Percentiles rank a stretch among this genome's conserved stretches.
Evolutionary conservation across 2,113 vertebrate species (phyloP).

Genomic region (Nibea coibor): DNA sequence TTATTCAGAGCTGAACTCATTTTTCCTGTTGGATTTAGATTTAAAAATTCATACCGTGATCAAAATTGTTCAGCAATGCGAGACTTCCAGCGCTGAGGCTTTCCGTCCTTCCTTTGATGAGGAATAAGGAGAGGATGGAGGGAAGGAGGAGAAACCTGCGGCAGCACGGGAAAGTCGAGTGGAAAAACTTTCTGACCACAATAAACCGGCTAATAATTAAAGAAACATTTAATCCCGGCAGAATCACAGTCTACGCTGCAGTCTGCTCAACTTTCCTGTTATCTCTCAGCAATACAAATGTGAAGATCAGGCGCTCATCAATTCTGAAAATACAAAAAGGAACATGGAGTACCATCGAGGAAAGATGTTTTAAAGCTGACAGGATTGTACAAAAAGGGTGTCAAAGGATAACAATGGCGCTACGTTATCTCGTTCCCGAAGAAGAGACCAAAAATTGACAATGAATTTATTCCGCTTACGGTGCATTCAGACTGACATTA

Average conservation of each 20-base stretch:
- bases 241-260: too few relatives aligned
- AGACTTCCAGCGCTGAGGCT: conserved; percentile 51
- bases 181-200: not conserved
- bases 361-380: not conserved
- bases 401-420: not conserved
- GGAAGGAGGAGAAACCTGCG: not conserved
- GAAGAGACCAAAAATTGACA: not conserved
- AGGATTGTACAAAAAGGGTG: not conserved
- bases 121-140: conserved; percentile 38
- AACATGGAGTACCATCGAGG: not conserved
- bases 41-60: conserved; percentile 68
- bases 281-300: not conserved
- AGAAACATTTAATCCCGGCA: not conserved
- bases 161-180: not conserved
- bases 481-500: not conserved
- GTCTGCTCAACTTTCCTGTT: not conserved
- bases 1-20: conserved; percentile 61
- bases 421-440: not conserved
- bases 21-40: conserved; percentile 63
- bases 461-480: not conserved
- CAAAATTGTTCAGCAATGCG: conserved; percentile 59
- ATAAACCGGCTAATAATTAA: not conserved
- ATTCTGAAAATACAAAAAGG: conserved; percentile 1
- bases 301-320: not conserved
- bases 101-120: conserved; percentile 59